phyloP scores from a whole-genome alignment of 2,888 invertebrate species.

The Lymantria dispar region DNA sequence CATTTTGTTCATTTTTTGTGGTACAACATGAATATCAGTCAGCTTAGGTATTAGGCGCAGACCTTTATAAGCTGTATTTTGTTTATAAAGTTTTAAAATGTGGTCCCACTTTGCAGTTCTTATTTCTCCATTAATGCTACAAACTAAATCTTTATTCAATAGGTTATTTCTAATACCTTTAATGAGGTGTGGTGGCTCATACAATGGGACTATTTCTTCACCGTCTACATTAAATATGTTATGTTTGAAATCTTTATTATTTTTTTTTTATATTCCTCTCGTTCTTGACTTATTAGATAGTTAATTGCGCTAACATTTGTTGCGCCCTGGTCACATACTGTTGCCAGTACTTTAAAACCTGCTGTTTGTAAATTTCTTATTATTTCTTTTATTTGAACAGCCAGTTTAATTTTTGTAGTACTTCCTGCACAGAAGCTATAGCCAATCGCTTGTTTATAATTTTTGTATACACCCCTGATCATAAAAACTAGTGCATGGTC shows the following conservation, averaged over 20 bases:
- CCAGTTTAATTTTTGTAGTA: slow-evolving; percentile 1
- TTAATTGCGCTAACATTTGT: slow-evolving; percentile 5
- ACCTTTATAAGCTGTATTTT: slow-evolving; percentile 4
- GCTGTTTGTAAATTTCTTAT: neutral
- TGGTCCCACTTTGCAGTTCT: slow-evolving; percentile 4
- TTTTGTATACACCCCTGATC: slow-evolving; percentile 4
- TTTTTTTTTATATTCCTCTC: neutral
- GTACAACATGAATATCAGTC: slow-evolving; percentile 23
- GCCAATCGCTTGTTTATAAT: slow-evolving; percentile 8
- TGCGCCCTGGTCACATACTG: slow-evolving; percentile 6
- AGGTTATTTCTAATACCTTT: neutral
- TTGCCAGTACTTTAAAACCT: slow-evolving; percentile 1
- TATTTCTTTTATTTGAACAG: neutral
- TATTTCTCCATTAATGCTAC: neutral
- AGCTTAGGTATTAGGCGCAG: slow-evolving; percentile 26
- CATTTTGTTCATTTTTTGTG: slow-evolving; percentile 24
- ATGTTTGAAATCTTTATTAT: neutral
- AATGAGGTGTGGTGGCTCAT: neutral
- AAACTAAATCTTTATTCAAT: neutral
- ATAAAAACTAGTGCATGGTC: slow-evolving; percentile 8
- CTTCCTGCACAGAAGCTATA: neutral
- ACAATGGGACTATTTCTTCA: slow-evolving; percentile 1
- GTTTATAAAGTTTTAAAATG: neutral
- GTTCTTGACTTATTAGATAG: neutral
- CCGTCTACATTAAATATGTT: slow-evolving; percentile 3